These are phyloP conservation scores for Nineta flava DNA, from an alignment of 2,888 invertebrate genomes.

Conservation along the genomic window DNA sequence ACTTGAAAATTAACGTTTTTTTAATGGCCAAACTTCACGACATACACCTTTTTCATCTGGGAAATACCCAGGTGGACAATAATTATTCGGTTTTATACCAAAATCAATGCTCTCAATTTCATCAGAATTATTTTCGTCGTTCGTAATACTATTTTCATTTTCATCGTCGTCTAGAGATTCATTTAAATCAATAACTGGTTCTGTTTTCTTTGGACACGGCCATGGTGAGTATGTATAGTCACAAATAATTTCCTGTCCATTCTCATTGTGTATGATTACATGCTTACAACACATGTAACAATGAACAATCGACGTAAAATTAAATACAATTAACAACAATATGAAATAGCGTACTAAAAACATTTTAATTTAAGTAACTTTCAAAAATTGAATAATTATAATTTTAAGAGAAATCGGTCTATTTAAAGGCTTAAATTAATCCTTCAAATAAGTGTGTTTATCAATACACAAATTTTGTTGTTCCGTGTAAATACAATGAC, in stretches of 20 bases:
- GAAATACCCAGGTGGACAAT: slow-evolving; percentile 7
- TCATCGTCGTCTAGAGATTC: neutral
- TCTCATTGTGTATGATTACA: neutral
- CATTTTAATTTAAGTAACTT: no score
- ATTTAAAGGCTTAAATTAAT: no score
- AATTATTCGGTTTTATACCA: neutral
- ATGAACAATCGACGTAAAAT: no score
- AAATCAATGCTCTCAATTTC: neutral
- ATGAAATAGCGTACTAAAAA: no score
- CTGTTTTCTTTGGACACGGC: neutral
- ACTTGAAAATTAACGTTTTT: no score
- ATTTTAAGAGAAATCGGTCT: no score
- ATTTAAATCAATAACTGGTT: neutral
- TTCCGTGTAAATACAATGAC: no score
- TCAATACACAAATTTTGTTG: no score
- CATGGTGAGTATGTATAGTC: neutral
- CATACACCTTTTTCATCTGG: slow-evolving; percentile 6
- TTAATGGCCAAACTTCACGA: slow-evolving; percentile 2
- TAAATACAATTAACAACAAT: no score
- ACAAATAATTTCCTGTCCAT: neutral
- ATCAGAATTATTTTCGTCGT: neutral
- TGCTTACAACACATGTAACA: slow-evolving; percentile 1
- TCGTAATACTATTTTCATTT: neutral
- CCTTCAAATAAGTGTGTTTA: no score
- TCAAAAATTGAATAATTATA: no score